Base-by-base conservation (phyloP, 2,888 invertebrate genomes). In the Brachypterus glaber region DNA sequence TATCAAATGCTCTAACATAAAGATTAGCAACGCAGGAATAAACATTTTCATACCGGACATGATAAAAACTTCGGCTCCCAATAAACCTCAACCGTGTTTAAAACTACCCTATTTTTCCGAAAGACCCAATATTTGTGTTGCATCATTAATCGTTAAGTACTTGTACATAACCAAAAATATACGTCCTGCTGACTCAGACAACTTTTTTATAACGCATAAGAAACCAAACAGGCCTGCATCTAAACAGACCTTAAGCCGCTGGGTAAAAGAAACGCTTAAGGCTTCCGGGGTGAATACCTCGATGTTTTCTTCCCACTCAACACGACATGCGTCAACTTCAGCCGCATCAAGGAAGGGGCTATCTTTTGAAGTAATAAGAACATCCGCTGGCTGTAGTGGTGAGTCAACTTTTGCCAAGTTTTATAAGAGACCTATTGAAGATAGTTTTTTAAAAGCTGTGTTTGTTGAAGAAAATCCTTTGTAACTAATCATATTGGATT, bases 311-410 rank as follows among this genome's bases (percentile, higher is more conserved):
- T 41, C 51, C 3, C 37, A 51, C 26, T 45, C 41, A 14, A 48
- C 45, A 8, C 27, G 49, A 12, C 53, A 53, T 26, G 46, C 46
- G 1, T 38, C 43, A 5, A 51, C 48, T 9, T 47, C 48, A 17
- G 42, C 49, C 3, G 50, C 47, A 8, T 34, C 38, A 2, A 35
- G 40, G n/a, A 46, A 30, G 15, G 48, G 46, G 12, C 25, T 50
- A 2, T 44, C 27, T 21, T 27, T 48, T n/a, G 42, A 45, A 3
- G 15, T 35, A 1, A 49, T 51, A 5, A 41, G 36, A 29, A 46
- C 36, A 11, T 44, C 45, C 11, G 47, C 48, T 8, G 47, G 48
- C 9, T 50, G 47, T n/a, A n/a, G n/a, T n/a, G n/a, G n/a, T n/a
- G n/a, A n/a, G n/a, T n/a, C n/a, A n/a, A n/a, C n/a, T n/a, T n/a